These are phyloP conservation scores for Telmatochromis sp. DNA, from an alignment of 2,113 vertebrate genomes.

Conservation along the genomic window DNA sequence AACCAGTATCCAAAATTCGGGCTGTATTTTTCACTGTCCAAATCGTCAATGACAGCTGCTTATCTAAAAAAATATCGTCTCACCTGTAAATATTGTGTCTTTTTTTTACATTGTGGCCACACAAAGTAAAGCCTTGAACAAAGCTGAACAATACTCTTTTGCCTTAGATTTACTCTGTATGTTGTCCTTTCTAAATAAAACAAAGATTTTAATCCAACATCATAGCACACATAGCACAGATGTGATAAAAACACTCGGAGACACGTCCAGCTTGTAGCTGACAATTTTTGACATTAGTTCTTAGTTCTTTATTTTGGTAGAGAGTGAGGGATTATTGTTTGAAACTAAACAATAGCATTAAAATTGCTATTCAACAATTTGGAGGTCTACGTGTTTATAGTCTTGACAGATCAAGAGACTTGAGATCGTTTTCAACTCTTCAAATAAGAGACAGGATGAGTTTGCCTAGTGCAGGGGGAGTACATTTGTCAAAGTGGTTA, in stretches of 20 bases:
- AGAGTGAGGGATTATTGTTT: not conserved
- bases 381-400: not conserved
- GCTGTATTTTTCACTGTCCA: not conserved
- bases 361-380: not conserved
- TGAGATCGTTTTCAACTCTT: not conserved
- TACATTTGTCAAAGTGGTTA: not conserved
- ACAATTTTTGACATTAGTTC: not conserved
- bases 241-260: not conserved
- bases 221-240: not conserved
- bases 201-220: not conserved
- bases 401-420: not conserved
- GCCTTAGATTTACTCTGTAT: not conserved
- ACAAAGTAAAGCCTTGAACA: not conserved
- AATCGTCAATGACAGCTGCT: not conserved
- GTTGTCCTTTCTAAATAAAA: not conserved
- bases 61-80: not conserved
- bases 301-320: not conserved
- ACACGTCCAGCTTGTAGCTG: not conserved
- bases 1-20: not conserved
- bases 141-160: not conserved
- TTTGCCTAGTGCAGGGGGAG: not conserved
- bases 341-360: not conserved
- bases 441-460: not conserved
- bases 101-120: not conserved
- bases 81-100: not conserved